A percentile compares a stretch with the other conserved stretches of the same genome.
phyloP scores from a whole-genome alignment of 2,113 vertebrate genomes.

The Poeciliopsis occidentalis region DNA sequence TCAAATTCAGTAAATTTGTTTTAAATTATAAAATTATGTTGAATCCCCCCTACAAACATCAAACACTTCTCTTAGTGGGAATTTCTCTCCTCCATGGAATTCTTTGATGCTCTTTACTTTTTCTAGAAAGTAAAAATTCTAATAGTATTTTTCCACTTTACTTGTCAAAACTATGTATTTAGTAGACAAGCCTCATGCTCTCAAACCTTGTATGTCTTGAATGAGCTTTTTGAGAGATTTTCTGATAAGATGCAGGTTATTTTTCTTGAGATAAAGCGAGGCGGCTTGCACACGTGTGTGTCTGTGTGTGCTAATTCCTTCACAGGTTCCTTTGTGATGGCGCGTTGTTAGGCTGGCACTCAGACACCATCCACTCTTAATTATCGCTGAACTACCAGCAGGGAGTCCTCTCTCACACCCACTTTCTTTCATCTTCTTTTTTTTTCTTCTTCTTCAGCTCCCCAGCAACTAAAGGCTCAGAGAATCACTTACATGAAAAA shows the following conservation, averaged over 20 bases:
- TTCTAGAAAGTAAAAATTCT: slow-evolving; percentile 23
- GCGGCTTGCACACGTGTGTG: neutral
- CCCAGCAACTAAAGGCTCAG: slow-evolving; percentile 46
- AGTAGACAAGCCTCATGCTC: neutral
- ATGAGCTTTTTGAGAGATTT: slow-evolving; percentile 5
- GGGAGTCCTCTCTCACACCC: slow-evolving; percentile 57
- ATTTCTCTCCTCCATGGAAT: neutral
- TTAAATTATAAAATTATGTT: slow-evolving; percentile 1
- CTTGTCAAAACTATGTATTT: slow-evolving; percentile 7
- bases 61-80: neutral
- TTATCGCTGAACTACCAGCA: slow-evolving; percentile 63
- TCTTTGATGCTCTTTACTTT: slow-evolving; percentile 12
- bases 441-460: slow-evolving; percentile 55
- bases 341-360: slow-evolving; percentile 59
- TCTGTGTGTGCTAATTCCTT: slow-evolving; percentile 18
- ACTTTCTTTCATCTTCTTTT: slow-evolving; percentile 59
- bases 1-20: neutral
- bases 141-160: neutral
- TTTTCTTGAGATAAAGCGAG: slow-evolving; percentile 21
- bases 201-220: slow-evolving; percentile 18
- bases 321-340: slow-evolving; percentile 48
- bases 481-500: slow-evolving; percentile 50
- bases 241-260: slow-evolving; percentile 1
- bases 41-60: neutral
- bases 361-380: slow-evolving; percentile 72